These are phyloP conservation scores for Platerodrilus igneus DNA, from an alignment of 2,888 invertebrate genomes.

Conservation along the genomic window DNA sequence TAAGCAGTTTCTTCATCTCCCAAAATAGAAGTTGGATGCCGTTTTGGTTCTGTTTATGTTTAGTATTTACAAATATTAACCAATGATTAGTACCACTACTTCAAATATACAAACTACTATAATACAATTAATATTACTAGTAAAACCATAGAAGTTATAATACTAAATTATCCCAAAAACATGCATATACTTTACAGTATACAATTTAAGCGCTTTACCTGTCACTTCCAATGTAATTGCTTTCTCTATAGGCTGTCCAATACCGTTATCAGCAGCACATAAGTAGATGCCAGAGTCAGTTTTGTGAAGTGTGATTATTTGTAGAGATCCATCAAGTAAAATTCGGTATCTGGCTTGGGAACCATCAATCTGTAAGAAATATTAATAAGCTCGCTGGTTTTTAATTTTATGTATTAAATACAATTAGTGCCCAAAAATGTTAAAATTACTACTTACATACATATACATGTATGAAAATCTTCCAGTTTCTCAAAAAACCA, in stretches of 20 bases:
- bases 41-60: slow-evolving; percentile 53
- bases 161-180: slow-evolving; percentile 1
- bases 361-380: slow-evolving; percentile 64
- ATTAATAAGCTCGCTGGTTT: no score
- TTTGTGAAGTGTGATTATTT: slow-evolving; percentile 74
- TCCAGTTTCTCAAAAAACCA: no score
- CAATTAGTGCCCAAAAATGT: no score
- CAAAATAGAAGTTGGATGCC: slow-evolving; percentile 59
- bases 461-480: no score
- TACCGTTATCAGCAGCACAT: slow-evolving; percentile 77
- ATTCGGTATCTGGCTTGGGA: slow-evolving; percentile 66
- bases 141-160: neutral
- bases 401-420: no score
- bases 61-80: no score
- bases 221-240: slow-evolving; percentile 67
- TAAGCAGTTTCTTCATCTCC: slow-evolving; percentile 59
- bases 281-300: slow-evolving; percentile 82
- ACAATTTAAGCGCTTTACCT: slow-evolving; percentile 53
- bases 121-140: slow-evolving; percentile 5
- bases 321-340: slow-evolving; percentile 66
- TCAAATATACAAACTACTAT: neutral
- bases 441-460: no score
- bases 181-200: neutral
- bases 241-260: slow-evolving; percentile 63
- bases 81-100: no score